Conservation (phyloP, 2,113 vertebrate genomes). For the Hassar affinis region DNA sequence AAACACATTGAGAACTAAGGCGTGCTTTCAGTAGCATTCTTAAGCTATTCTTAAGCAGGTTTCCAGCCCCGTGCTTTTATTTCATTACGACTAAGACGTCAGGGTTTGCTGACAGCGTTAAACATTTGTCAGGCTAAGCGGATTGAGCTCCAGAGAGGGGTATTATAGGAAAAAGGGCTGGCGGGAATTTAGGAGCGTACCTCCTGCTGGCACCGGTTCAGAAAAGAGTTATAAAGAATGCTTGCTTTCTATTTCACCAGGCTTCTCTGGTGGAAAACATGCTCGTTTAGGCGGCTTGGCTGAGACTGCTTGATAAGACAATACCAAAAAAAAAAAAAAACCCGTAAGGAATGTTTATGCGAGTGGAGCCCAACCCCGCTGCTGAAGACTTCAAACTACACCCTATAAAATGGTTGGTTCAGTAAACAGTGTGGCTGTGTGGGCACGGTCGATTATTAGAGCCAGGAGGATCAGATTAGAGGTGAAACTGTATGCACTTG, state of each 20-base stretch:
- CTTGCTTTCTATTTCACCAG: constrained; percentile 17
- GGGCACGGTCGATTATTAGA: neutral
- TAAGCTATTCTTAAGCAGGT: neutral
- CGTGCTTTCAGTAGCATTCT: neutral
- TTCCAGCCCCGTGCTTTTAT: neutral
- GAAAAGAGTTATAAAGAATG: constrained; percentile 60
- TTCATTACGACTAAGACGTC: constrained; percentile 9
- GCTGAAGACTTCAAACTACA: neutral
- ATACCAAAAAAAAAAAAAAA: neutral
- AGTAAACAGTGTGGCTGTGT: neutral
- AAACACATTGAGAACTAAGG: neutral
- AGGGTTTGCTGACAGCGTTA: neutral
- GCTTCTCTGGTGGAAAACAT: constrained; percentile 56
- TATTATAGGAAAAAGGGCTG: constrained; percentile 1
- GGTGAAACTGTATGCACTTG: neutral
- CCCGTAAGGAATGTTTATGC: neutral
- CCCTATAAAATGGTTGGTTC: neutral
- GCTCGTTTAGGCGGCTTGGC: constrained; percentile 25
- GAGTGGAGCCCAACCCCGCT: neutral
- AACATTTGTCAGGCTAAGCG: constrained; percentile 31
- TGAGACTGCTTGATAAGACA: constrained; percentile 30
- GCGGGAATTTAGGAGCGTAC: constrained; percentile 14
- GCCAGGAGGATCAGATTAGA: neutral
- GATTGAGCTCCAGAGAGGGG: neutral
- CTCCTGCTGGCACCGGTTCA: constrained; percentile 58